Evolutionary conservation across 2,888 invertebrate genomes (phyloP), one percentile per base, ranked within the genome.

Genomic region (Synanthedon vespiformis): DNA sequence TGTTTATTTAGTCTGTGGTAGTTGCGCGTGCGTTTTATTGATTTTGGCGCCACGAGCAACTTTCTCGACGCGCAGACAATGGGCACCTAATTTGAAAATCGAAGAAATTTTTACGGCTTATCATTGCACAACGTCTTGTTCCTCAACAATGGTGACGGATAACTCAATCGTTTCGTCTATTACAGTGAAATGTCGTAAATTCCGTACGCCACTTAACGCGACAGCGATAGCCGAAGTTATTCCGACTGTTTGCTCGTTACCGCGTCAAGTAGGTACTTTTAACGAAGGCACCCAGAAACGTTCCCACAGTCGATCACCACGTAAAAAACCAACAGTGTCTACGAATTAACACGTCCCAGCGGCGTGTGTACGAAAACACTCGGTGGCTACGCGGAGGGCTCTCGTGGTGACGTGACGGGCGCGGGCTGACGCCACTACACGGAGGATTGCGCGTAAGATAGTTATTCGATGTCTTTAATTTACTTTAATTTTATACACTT

Each of bases 231-330:
- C 76, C 65, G 66, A 71, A 77, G 80, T 75, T 77, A 78, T 78
- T 78, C 64, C 65, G 75, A 63, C 68, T 86, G 82, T 87, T 87
- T 87, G 81, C 85, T 84, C 76, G 85, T 85, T 84, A 86, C 80
- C 62, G 68, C 65, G 64, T 72, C 65, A 73, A 83, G 77, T 77
- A 79, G 74, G 80, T 79, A 79, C 83, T 85, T 77, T 77, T 82
- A 80, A 84, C 77, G 81, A 81, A 85, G 77, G 80, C 84, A 81
- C 77, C 83, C 72, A 74, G 80, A 80, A 82, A 72, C 68, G 73
- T 87, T 87, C 87, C 87, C 87, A 87, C 87, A 86, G 85, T 84
- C 86, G 80, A 84, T 83, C 81, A 79, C 77, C 66, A 73, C 77
- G 70, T 78, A 82, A 80, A 85, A 85, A 78, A 81, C 77, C 77